Conservation (phyloP, 2,113 vertebrate genomes). For the Hiodon tergisus region DNA sequence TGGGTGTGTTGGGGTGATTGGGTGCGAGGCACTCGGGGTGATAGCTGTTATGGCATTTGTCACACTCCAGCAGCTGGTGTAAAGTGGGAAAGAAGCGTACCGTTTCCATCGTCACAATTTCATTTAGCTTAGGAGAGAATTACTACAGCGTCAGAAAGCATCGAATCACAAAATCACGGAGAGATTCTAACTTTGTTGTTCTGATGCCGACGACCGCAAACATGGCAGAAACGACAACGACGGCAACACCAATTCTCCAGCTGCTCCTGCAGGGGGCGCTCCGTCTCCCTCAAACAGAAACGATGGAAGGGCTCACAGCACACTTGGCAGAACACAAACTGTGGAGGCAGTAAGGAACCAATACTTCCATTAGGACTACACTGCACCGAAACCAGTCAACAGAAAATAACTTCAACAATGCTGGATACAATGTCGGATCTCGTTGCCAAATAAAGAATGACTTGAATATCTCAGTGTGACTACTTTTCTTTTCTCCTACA, state of each 20-base stretch:
- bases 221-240: constrained; percentile 92
- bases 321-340: constrained; percentile 99
- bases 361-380: too few relatives aligned
- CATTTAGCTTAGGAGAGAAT: too few relatives aligned
- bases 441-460: too few relatives aligned
- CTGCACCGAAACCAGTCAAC: too few relatives aligned
- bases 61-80: constrained; percentile 91
- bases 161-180: too few relatives aligned
- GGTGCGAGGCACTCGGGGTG: constrained; percentile 99
- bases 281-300: constrained; percentile 92
- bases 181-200: constrained; percentile 68
- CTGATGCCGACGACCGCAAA: constrained; percentile 91
- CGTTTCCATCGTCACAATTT: background rate
- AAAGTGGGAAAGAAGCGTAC: background rate
- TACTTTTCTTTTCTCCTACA: too few relatives aligned
- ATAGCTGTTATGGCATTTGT: constrained; percentile 99
- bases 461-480: background rate
- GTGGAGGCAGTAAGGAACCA: background rate
- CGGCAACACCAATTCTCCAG: constrained; percentile 99
- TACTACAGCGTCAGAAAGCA: too few relatives aligned
- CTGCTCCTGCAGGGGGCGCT: constrained; percentile 93
- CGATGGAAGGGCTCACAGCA: constrained; percentile 98
- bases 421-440: too few relatives aligned
- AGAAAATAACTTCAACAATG: too few relatives aligned
- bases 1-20: constrained; percentile 94